phyloP scores from a whole-genome alignment of 2,113 vertebrate species.

The Cyprinus carpio region DNA sequence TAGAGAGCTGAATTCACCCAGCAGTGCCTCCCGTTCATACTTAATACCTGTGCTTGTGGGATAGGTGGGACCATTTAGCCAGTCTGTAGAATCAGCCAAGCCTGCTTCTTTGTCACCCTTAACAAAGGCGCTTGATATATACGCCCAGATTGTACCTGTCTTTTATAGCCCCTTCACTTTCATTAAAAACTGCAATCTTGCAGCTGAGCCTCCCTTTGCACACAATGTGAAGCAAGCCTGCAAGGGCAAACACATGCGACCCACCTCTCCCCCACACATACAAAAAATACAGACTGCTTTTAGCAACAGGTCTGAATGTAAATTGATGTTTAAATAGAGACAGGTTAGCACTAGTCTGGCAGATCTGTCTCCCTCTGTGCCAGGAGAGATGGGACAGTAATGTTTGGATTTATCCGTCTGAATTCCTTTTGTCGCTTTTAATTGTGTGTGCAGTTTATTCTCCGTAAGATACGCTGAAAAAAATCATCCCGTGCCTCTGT shows the following conservation, averaged over 20 bases:
- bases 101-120: conserved; percentile 70
- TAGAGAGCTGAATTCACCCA: conserved; percentile 48
- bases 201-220: conserved; percentile 75
- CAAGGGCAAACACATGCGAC: conserved; percentile 83
- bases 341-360: conserved; percentile 72
- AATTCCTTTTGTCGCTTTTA: conserved; percentile 60
- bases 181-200: conserved; percentile 69
- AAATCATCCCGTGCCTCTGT: conserved; percentile 24
- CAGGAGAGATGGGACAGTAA: conserved; percentile 55
- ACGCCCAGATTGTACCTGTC: conserved; percentile 74
- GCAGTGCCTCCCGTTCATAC: conserved; percentile 47
- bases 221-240: conserved; percentile 71
- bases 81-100: conserved; percentile 55
- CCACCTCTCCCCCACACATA: conserved; percentile 69
- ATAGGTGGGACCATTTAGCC: conserved; percentile 70
- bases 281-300: conserved; percentile 72
- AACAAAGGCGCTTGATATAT: conserved; percentile 71
- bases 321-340: conserved; percentile 76
- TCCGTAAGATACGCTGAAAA: conserved; percentile 59
- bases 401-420: conserved; percentile 65
- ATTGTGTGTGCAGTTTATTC: conserved; percentile 59
- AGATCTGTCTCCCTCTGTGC: conserved; percentile 59
- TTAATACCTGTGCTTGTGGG: conserved; percentile 68
- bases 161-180: conserved; percentile 74
- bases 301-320: conserved; percentile 78